Evolutionary conservation across 2,797 vertebrate genomes (phyloP).

Genomic region (Pterois miles): DNA sequence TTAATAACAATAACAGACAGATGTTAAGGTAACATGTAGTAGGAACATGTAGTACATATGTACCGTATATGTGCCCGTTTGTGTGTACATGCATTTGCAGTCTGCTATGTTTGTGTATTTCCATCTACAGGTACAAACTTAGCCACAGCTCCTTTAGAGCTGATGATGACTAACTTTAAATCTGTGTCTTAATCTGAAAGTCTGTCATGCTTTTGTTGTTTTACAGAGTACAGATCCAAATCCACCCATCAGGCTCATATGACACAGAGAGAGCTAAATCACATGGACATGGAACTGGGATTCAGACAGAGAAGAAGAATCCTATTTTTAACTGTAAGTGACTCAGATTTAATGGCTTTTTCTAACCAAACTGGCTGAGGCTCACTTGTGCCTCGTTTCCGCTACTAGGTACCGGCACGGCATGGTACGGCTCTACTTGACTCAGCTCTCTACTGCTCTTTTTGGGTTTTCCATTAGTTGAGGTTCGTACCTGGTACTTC

Average conservation of each 20-base stretch:
- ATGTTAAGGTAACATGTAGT: no score
- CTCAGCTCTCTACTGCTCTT: neutral
- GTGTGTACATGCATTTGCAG: neutral
- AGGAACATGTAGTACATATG: no score
- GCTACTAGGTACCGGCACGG: no score
- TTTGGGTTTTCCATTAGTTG: neutral
- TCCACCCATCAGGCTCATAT: conserved; percentile 26
- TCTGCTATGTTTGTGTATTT: conserved; percentile 1
- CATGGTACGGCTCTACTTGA: no score
- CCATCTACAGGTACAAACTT: conserved; percentile 18
- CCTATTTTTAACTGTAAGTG: conserved; percentile 8
- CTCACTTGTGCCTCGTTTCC: neutral
- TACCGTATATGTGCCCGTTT: neutral
- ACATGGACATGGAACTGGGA: neutral
- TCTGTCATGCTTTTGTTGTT: conserved; percentile 15
- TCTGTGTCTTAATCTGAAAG: conserved; percentile 42
- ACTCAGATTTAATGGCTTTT: conserved; percentile 11
- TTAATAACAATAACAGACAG: no score
- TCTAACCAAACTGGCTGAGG: neutral
- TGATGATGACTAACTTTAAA: conserved; percentile 33
- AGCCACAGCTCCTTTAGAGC: conserved; percentile 10
- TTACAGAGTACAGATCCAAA: conserved; percentile 19
- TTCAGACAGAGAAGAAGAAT: neutral
- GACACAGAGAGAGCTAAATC: conserved; percentile 1
- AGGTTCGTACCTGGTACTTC: neutral